Percentiles rank a stretch among this genome's conserved stretches.
Conservation (phyloP, 2,113 vertebrate genomes). For the Mustela nigripes region DNA sequence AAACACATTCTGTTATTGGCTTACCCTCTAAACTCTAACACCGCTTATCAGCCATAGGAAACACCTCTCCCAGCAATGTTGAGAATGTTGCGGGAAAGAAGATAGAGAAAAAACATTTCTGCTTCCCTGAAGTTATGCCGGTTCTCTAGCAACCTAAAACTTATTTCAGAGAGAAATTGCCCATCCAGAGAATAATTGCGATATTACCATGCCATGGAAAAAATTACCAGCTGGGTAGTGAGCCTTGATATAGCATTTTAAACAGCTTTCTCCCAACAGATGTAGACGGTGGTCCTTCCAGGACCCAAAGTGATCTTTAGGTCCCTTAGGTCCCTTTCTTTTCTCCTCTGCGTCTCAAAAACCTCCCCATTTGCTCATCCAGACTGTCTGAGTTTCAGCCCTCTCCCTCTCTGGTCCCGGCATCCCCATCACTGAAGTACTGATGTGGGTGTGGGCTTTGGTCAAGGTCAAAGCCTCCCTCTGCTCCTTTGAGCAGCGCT, state of each 20-base stretch:
- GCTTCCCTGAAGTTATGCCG: background rate
- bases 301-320: background rate
- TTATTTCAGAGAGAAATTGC: background rate
- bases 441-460: background rate
- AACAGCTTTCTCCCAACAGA: background rate
- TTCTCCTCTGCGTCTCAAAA: slow-evolving; percentile 24
- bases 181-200: background rate
- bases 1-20: background rate
- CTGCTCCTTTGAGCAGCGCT: background rate
- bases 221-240: background rate
- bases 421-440: background rate
- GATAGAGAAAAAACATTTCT: background rate
- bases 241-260: background rate
- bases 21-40: slow-evolving; percentile 19
- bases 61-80: background rate
- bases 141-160: background rate
- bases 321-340: background rate
- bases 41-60: background rate
- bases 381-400: background rate
- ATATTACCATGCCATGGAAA: background rate
- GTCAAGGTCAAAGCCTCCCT: slow-evolving; percentile 16
- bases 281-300: background rate
- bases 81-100: background rate
- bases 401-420: background rate
- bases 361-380: background rate